Conservation (phyloP, 2,797 vertebrate species). For the Mycteria americana region DNA sequence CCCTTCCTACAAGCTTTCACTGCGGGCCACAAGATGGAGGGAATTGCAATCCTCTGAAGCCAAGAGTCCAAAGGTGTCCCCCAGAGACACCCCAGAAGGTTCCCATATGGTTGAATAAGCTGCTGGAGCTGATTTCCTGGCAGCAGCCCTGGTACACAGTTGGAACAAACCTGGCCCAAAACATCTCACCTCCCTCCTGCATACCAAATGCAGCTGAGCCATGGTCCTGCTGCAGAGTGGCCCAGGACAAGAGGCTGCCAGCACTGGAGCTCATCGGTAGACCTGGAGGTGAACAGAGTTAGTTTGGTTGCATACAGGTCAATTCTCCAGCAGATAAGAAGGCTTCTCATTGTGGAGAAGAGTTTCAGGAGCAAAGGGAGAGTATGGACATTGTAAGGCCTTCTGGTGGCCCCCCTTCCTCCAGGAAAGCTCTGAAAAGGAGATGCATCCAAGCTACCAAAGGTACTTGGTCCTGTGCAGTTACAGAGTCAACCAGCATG, state of each 20-base stretch:
- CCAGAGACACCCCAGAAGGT: background rate
- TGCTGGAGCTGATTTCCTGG: conserved; percentile 12
- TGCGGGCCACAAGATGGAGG: background rate
- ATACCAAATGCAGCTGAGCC: background rate
- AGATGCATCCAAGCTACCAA: background rate
- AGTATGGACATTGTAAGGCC: background rate
- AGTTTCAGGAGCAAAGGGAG: background rate
- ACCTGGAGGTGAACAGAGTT: background rate
- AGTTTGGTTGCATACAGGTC: background rate
- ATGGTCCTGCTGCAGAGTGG: background rate
- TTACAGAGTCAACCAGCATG: background rate
- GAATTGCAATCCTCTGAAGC: background rate
- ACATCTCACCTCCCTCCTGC: background rate
- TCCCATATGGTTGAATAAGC: conserved; percentile 1
- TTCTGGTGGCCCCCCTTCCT: background rate
- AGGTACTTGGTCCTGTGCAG: accelerated
- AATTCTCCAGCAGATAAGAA: background rate
- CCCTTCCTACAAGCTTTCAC: background rate
- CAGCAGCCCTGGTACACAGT: background rate
- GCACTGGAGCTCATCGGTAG: accelerated
- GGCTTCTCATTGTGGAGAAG: background rate
- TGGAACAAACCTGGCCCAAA: conserved; percentile 8
- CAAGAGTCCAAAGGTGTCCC: background rate
- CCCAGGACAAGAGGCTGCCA: background rate
- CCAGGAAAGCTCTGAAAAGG: background rate